Evolutionary conservation across 92 coral and sea anemone genomes (phyloP), one percentile per base, ranked within the genome.

Genomic region (Scolanthus callimorphus): DNA sequence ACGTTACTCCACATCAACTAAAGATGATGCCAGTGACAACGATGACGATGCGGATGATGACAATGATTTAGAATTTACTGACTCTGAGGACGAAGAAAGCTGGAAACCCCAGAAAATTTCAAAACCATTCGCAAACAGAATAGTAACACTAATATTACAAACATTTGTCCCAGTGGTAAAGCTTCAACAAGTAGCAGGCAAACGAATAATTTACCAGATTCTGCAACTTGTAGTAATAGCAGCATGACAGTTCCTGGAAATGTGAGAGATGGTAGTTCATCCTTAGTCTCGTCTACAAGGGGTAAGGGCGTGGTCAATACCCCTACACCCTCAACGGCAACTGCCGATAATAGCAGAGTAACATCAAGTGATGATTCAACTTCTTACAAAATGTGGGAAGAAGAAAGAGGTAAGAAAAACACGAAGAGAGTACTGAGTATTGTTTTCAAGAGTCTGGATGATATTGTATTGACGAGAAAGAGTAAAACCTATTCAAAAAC

Each of bases 21-120:
- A 57, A 12, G 29, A 71, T 49, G 72, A 65, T n/a, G 81, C 84
- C 26, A 84, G 73, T 12, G 45, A 68, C 25, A 84, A 63, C 30
- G 81, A 45, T 13, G 82, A 55, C 6, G 82, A 84, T 41, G 84
- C 67, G 19, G 81, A 70, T 0, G 83, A 89, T 51, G 89, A 79
- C 39, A 74, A 73, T 15, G 95, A 90, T 43, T 56, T 92, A 67
- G 81, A 70, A 58, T 92, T 89, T 58, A 76, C 86, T 27, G 96
- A 70, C 41, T 92, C 98, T 3, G 98, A 85, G 21, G 70, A 86
- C 13, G 98, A 92, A 13, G 76, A 56, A 41, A 69, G 65, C 15
- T 58, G 52, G 71, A 57, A 79, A 34, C 87, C 82, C 29, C 77
- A 71, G 59, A 58, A 81, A 78, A 68, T 59, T 47, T 59, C 77